Percentiles rank a stretch among this genome's conserved stretches.
phyloP scores from a whole-genome alignment of 2,797 vertebrate species.

The Heliangelus exortis region DNA sequence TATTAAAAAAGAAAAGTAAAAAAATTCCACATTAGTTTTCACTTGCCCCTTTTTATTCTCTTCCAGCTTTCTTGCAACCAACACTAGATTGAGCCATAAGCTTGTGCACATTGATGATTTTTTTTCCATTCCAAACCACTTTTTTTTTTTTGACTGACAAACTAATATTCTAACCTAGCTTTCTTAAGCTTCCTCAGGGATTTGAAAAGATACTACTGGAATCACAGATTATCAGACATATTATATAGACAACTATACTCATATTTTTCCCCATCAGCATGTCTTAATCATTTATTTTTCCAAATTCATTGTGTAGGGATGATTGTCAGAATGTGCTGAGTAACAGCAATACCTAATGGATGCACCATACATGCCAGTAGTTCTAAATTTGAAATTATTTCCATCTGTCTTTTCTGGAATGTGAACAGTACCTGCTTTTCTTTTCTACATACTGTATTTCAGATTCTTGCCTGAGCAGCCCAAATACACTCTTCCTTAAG shows the following conservation, averaged over 20 bases:
- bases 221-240: not conserved
- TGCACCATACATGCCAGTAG: not conserved
- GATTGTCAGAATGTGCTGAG: constrained; percentile 60
- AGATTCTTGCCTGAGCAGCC: not conserved
- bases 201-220: not conserved
- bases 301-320: constrained; percentile 22
- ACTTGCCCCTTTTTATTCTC: not conserved
- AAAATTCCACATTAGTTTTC: not conserved
- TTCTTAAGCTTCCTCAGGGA: not conserved
- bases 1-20: not conserved
- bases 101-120: not conserved
- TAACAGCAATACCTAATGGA: constrained; percentile 52
- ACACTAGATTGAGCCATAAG: not conserved
- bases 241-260: not conserved
- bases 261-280: not conserved
- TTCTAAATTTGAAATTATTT: constrained; percentile 50
- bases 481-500: constrained; percentile 9
- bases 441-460: constrained; percentile 18
- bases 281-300: constrained; percentile 36
- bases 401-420: constrained; percentile 56
- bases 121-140: not conserved
- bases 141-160: constrained; percentile 1
- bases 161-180: not conserved
- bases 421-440: constrained; percentile 48
- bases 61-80: not conserved